Percentiles rank a stretch among this genome's conserved stretches.
phyloP scores from a whole-genome alignment of 2,888 invertebrate genomes.

The Schizotus pectinicornis region DNA sequence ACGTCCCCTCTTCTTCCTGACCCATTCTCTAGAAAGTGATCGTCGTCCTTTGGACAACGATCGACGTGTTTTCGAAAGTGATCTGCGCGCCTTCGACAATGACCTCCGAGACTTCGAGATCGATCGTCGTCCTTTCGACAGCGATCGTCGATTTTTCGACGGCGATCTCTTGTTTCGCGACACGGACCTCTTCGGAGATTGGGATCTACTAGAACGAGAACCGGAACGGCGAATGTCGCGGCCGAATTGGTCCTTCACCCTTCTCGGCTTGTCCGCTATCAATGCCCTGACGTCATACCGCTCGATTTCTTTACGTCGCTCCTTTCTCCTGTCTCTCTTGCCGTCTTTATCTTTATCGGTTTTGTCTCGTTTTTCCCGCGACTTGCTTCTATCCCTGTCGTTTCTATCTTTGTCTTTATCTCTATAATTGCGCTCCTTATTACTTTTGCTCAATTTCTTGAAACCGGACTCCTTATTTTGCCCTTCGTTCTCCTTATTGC shows the following conservation, averaged over 20 bases:
- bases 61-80: constrained; percentile 40
- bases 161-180: constrained; percentile 38
- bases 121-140: constrained; percentile 27
- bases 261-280: constrained; percentile 71
- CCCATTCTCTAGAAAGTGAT: constrained; percentile 22
- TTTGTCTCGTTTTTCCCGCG: constrained; percentile 51
- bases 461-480: constrained; percentile 66
- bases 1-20: constrained; percentile 10
- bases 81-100: constrained; percentile 37
- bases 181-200: constrained; percentile 48
- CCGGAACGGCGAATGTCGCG: constrained; percentile 64
- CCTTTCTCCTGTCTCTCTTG: constrained; percentile 59
- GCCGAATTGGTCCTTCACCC: constrained; percentile 76
- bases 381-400: constrained; percentile 53
- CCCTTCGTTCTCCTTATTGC: constrained; percentile 59
- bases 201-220: constrained; percentile 42
- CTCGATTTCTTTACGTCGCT: constrained; percentile 79
- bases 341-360: constrained; percentile 45
- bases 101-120: constrained; percentile 22
- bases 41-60: constrained; percentile 32
- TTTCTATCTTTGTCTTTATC: constrained; percentile 63
- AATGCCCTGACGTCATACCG: constrained; percentile 84
- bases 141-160: constrained; percentile 34
- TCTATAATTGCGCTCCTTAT: constrained; percentile 79
- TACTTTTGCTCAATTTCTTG: constrained; percentile 80